Percentiles rank a stretch among this genome's conserved stretches.
These are phyloP conservation scores for Sylvilagus bachmani DNA, from an alignment of 2,113 vertebrate genomes.

Conservation along the genomic window DNA sequence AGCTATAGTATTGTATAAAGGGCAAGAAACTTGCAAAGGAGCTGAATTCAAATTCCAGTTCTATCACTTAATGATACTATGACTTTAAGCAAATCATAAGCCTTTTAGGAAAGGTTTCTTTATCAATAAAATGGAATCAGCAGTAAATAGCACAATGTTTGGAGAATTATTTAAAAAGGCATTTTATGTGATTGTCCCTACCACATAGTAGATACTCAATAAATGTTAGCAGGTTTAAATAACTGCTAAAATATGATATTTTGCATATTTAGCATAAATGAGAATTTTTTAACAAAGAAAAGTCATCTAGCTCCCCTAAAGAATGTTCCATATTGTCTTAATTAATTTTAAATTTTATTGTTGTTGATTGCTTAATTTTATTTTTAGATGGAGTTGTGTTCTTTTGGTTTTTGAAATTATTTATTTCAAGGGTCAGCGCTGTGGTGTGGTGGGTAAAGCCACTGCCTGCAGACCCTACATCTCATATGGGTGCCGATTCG, in stretches of 20 bases:
- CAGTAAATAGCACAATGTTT: slow-evolving; percentile 37
- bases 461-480: too few species aligned
- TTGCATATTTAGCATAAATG: not conserved
- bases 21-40: not conserved
- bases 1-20: not conserved
- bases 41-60: not conserved
- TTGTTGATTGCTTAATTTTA: too few species aligned
- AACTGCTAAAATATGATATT: slow-evolving; percentile 9
- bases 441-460: too few species aligned
- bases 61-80: not conserved
- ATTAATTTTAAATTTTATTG: too few species aligned
- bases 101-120: slow-evolving; percentile 22
- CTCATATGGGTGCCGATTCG: too few species aligned
- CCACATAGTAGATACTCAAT: not conserved
- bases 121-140: not conserved
- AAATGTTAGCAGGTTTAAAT: slow-evolving; percentile 25
- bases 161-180: not conserved
- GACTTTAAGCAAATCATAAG: not conserved
- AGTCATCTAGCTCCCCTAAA: not conserved
- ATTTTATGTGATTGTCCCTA: not conserved
- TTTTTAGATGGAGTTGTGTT: too few species aligned
- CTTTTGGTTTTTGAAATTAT: not conserved
- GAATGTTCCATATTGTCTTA: not conserved
- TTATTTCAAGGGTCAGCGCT: too few species aligned
- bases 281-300: not conserved